Conservation (phyloP, 2,113 vertebrate genomes). For the Scolopax mira region DNA sequence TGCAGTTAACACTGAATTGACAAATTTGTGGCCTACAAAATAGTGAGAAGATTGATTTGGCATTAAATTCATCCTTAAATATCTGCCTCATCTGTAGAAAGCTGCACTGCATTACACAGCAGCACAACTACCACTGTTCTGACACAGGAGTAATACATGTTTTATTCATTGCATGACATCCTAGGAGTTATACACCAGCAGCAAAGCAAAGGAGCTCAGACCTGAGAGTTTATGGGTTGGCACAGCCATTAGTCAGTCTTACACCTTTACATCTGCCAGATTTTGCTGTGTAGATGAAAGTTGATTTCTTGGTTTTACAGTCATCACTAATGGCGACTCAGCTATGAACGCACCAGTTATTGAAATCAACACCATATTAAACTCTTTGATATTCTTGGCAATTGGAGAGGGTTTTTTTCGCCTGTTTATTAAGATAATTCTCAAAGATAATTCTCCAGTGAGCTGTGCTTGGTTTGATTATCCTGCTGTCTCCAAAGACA, state of each 20-base stretch:
- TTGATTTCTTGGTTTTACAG: background rate
- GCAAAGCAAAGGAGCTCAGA: conserved; percentile 4
- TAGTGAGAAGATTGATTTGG: background rate
- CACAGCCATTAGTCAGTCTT: background rate
- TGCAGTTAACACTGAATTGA: background rate
- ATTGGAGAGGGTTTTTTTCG: background rate
- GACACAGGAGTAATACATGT: background rate
- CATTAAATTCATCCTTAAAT: conserved; percentile 9
- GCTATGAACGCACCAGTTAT: background rate
- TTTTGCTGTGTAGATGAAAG: background rate
- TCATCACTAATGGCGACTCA: background rate
- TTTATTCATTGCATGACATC: conserved; percentile 40
- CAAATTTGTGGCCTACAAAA: background rate
- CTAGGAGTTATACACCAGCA: background rate
- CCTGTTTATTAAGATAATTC: background rate
- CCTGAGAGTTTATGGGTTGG: background rate
- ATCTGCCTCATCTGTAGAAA: background rate
- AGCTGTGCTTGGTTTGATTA: background rate
- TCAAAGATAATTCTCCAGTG: background rate
- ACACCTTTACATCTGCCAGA: background rate
- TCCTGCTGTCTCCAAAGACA: background rate
- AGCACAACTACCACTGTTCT: background rate
- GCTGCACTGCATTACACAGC: background rate
- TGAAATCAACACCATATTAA: background rate
- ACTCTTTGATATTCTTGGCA: background rate